These are phyloP conservation scores for Temnopleurus reevesii DNA, from an alignment of 53 echinoderm and acorn worm species.

Conservation along the genomic window DNA sequence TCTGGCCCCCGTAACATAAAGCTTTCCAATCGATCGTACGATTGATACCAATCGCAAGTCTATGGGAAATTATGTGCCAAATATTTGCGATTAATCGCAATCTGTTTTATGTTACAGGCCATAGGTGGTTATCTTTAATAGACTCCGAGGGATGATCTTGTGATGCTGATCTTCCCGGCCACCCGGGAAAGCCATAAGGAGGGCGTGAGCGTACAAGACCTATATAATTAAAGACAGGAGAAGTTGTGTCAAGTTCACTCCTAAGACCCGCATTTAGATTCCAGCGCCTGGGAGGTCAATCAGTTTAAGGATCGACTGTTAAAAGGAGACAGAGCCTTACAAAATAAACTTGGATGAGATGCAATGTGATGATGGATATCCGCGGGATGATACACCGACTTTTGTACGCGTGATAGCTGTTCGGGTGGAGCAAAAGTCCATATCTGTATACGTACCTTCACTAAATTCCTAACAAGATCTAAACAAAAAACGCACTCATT, in stretches of 20 bases:
- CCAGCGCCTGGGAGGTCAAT: slow-evolving; percentile 27
- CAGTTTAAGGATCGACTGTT: neutral
- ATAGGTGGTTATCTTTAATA: neutral
- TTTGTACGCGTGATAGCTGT: too few species aligned
- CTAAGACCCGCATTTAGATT: slow-evolving; percentile 25
- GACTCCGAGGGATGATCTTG: neutral
- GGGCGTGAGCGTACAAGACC: slow-evolving; percentile 30
- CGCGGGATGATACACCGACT: too few species aligned
- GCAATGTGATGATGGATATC: neutral
- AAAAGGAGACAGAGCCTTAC: slow-evolving; percentile 38
- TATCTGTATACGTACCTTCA: too few species aligned
- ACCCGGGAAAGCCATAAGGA: slow-evolving; percentile 24
- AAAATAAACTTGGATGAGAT: slow-evolving; percentile 33
- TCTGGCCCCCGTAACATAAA: too few species aligned
- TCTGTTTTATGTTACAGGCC: too few species aligned
- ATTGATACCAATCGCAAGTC: too few species aligned
- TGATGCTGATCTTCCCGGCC: neutral
- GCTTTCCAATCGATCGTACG: too few species aligned
- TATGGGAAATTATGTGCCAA: too few species aligned
- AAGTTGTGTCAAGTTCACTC: slow-evolving; percentile 45
- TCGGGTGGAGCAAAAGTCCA: too few species aligned
- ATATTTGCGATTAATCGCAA: too few species aligned
- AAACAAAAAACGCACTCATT: too few species aligned
- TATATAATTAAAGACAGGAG: slow-evolving; percentile 24
- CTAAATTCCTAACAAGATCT: too few species aligned